A percentile compares a stretch with the other conserved stretches of the same genome.
These are phyloP conservation scores for Sinotaia quadrata DNA, from an alignment of 2,888 invertebrate species.

Conservation along the genomic window DNA sequence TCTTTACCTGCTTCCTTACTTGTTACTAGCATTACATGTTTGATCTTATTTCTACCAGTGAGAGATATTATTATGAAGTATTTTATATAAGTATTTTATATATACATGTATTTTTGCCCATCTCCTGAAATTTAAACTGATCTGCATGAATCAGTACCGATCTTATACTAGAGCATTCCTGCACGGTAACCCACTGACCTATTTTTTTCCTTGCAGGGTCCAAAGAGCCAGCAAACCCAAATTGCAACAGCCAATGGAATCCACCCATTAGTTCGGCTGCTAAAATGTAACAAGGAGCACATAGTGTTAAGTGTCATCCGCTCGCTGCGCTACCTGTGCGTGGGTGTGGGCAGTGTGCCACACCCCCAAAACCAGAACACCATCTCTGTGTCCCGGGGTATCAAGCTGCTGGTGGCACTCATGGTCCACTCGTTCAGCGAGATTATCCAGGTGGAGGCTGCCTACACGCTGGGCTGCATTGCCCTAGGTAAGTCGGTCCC, in stretches of 20 bases:
- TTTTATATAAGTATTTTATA: too few species aligned
- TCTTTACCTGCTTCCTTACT: too few species aligned
- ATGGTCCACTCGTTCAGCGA: constrained; percentile 68
- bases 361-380: constrained; percentile 63
- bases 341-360: constrained; percentile 69
- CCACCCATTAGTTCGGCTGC: constrained; percentile 61
- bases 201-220: too few species aligned
- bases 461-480: constrained; percentile 66
- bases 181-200: too few species aligned
- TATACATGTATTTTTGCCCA: too few species aligned
- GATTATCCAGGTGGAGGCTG: constrained; percentile 69
- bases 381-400: constrained; percentile 64
- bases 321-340: constrained; percentile 63
- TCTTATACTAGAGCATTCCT: too few species aligned
- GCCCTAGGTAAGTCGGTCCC: constrained; percentile 60
- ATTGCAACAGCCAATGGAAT: constrained; percentile 67
- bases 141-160: too few species aligned
- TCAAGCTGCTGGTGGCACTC: constrained; percentile 66
- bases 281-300: constrained; percentile 65
- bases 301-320: constrained; percentile 69
- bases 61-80: too few species aligned
- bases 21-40: too few species aligned
- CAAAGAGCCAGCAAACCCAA: constrained; percentile 61
- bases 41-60: too few species aligned
- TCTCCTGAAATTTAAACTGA: too few species aligned